Base-by-base conservation (phyloP, 1,140 invertebrate species). In the Polyergus mexicanus region DNA sequence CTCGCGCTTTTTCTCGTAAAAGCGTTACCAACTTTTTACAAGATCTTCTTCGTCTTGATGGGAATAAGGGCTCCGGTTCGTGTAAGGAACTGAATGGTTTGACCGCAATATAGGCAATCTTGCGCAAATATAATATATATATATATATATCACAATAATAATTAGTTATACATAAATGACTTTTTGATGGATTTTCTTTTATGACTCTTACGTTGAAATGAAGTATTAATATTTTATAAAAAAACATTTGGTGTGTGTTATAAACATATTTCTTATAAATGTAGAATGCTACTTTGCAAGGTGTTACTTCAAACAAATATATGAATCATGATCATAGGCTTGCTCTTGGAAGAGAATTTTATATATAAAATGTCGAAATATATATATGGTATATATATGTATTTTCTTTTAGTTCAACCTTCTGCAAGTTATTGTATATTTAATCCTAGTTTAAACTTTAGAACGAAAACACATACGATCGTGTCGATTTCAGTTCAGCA, bases 21-120 rank as follows among this genome's bases (percentile, higher is more conserved):
- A 69, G 22, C 51, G n/a, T 25, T 56, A 35, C 54, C 6, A 56
- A 38, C 11, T 22, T 77, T 54, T 78, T 51, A 25, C n/a, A 41
- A 56, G 19, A 35, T 65, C 77, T 80, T n/a, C 56, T 80, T n/a
- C 56, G 22, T 10, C 44, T 19, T 51, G 16, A 80, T 54, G 54
- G 8, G 32, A 22, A 56, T 11, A n/a, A 28, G 35, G 35, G 11
- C 58, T 65, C 63, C 11, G 41, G 25, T 71, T 71, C 25, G 22
- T 71, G 11, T 8, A 13, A 81, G 16, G 19, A 68, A 6, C 6
- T 38, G 44, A 2, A 2, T 25, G 32, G 32, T 32, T n/a, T 11
- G 22, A 62, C 4, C 44, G 38, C 75, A 63, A 32, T 32, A 28
- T 47, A 77, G 54, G 19, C 16, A 38, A 35, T 22, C 47, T 66